These are phyloP conservation scores for Hirtodrosophila trivittata DNA, from an alignment of 2,888 invertebrate genomes.

Conservation along the genomic window DNA sequence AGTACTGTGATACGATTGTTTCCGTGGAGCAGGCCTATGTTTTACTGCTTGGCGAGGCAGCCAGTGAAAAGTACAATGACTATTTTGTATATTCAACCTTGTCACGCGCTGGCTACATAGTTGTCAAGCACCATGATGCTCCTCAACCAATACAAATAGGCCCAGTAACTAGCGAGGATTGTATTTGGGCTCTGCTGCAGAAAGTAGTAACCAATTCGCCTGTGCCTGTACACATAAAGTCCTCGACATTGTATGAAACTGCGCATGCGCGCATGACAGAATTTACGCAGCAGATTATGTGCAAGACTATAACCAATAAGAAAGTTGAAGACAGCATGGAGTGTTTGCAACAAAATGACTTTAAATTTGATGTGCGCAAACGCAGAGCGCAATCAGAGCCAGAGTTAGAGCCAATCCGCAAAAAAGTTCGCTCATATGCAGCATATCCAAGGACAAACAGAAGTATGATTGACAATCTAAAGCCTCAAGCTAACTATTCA, in stretches of 20 bases:
- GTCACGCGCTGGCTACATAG: slow-evolving; percentile 81
- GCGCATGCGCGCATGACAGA: slow-evolving; percentile 56
- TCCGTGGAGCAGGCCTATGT: slow-evolving; percentile 82
- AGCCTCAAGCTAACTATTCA: slow-evolving; percentile 65
- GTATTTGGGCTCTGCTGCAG: slow-evolving; percentile 79
- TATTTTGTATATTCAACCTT: slow-evolving; percentile 81
- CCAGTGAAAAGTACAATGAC: slow-evolving; percentile 68
- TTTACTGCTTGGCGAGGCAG: slow-evolving; percentile 74
- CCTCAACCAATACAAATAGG: background rate
- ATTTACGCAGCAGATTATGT: slow-evolving; percentile 60
- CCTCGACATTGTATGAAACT: slow-evolving; percentile 51
- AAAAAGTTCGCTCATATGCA: slow-evolving; percentile 18
- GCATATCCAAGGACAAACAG: background rate
- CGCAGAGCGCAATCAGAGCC: slow-evolving; percentile 42
- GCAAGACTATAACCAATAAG: slow-evolving; percentile 11
- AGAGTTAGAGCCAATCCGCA: slow-evolving; percentile 6
- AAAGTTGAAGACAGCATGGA: background rate
- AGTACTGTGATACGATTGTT: slow-evolving; percentile 66
- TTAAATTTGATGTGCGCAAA: slow-evolving; percentile 58
- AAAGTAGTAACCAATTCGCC: slow-evolving; percentile 60
- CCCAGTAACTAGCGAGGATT: slow-evolving; percentile 62
- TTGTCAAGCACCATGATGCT: slow-evolving; percentile 66
- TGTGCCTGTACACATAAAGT: slow-evolving; percentile 62
- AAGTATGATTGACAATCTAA: slow-evolving; percentile 76
- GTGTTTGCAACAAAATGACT: slow-evolving; percentile 11